These are phyloP conservation scores for Nerophis lumbriciformis DNA, from an alignment of 2,113 vertebrate species.

Conservation along the genomic window DNA sequence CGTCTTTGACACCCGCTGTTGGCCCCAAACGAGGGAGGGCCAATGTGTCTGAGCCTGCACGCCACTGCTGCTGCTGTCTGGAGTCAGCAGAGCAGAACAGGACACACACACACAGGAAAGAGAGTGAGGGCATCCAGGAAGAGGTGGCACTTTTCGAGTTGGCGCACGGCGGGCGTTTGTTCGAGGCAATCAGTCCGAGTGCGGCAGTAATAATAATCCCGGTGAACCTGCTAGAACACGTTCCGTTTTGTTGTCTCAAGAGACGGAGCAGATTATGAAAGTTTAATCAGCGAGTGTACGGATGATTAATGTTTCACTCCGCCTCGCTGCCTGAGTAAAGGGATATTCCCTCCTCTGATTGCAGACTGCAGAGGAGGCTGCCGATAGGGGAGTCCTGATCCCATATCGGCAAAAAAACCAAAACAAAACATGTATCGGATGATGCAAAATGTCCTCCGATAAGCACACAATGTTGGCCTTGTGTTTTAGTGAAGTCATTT, in stretches of 20 bases:
- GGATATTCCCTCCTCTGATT: not conserved
- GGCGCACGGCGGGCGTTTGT: not conserved
- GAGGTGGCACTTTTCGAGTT: constrained; percentile 3
- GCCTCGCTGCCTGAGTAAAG: not conserved
- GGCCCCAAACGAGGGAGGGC: constrained; percentile 51
- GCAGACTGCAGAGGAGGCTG: too few relatives aligned
- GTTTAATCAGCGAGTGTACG: not conserved
- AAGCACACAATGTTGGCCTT: too few relatives aligned
- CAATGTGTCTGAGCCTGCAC: constrained; percentile 61
- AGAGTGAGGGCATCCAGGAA: constrained; percentile 14
- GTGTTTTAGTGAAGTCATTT: too few relatives aligned
- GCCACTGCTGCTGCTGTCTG: constrained; percentile 60
- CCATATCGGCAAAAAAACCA: too few relatives aligned
- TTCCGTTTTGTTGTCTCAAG: not conserved
- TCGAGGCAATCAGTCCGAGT: not conserved
- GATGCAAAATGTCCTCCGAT: too few relatives aligned
- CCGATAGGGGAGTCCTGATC: too few relatives aligned
- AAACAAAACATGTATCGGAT: too few relatives aligned
- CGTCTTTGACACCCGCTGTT: constrained; percentile 63
- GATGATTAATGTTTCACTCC: constrained; percentile 3
- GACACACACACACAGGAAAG: constrained; percentile 26
- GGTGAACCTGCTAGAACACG: not conserved
- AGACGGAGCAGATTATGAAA: not conserved
- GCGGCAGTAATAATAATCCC: too few relatives aligned
- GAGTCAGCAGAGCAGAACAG: constrained; percentile 58